Conservation (phyloP, 2,797 vertebrate genomes). For the Ciconia nigra region DNA sequence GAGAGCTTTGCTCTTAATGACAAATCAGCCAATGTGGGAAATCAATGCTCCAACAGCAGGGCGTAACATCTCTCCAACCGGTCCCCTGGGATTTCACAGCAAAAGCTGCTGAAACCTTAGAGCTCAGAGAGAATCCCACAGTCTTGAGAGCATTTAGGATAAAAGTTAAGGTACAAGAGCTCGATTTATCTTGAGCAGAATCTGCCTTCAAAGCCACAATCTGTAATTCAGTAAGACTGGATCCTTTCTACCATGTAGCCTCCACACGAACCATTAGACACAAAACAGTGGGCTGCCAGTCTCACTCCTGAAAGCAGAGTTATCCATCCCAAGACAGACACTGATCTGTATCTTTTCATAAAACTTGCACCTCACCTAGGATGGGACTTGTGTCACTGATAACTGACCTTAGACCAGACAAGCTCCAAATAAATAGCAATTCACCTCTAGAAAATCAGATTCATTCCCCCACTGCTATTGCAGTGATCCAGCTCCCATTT, state of each 20-base stretch:
- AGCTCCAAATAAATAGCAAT: not conserved
- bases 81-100: not conserved
- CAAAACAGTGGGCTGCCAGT: not conserved
- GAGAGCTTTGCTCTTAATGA: not conserved
- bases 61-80: not conserved
- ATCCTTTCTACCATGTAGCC: not conserved
- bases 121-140: not conserved
- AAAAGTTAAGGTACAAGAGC: not conserved
- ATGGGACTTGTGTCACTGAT: not conserved
- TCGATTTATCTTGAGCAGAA: not conserved
- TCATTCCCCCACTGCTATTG: not conserved
- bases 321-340: not conserved
- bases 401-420: not conserved
- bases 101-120: not conserved
- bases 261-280: not conserved
- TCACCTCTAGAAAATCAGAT: not conserved
- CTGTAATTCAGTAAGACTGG: not conserved
- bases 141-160: not conserved
- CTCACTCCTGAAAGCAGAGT: not conserved
- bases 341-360: not conserved
- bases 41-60: not conserved
- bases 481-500: not conserved
- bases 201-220: not conserved
- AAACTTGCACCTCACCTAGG: not conserved
- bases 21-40: not conserved